phyloP scores from a whole-genome alignment of 2,888 invertebrate species.

The Dryobota labecula region DNA sequence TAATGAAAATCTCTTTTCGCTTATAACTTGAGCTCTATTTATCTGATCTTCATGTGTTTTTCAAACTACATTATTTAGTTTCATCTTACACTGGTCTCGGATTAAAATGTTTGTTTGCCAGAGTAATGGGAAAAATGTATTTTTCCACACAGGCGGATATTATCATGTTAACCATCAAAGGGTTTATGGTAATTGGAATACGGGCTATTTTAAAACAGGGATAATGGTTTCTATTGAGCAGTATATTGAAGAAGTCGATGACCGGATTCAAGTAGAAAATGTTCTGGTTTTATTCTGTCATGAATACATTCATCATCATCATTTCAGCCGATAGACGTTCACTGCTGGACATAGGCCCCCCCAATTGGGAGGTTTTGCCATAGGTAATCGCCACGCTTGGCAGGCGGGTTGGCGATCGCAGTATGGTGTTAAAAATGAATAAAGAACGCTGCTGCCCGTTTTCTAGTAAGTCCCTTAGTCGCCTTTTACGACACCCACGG shows the following conservation, averaged over 20 bases:
- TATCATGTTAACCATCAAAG: slow-evolving; percentile 41
- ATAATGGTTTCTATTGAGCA: slow-evolving; percentile 21
- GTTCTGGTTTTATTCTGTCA: neutral
- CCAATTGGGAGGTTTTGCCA: no score
- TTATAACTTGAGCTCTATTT: slow-evolving; percentile 56
- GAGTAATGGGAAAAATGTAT: slow-evolving; percentile 37
- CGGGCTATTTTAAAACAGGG: slow-evolving; percentile 24
- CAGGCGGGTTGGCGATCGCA: no score
- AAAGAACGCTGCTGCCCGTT: no score
- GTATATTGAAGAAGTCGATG: slow-evolving; percentile 24
- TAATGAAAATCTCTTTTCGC: no score
- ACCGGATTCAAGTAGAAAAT: neutral
- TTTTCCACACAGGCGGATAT: slow-evolving; percentile 44
- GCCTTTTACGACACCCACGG: no score
- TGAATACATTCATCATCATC: no score
- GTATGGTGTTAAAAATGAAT: no score
- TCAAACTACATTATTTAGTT: slow-evolving; percentile 65
- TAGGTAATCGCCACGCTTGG: no score
- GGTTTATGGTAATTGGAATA: slow-evolving; percentile 53
- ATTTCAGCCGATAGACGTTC: no score
- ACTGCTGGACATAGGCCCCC: no score
- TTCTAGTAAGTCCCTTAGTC: no score
- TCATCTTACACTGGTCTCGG: slow-evolving; percentile 53
- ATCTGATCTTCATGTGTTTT: slow-evolving; percentile 66
- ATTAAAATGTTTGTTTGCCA: slow-evolving; percentile 61